These are phyloP conservation scores for Eupithecia vulgata DNA, from an alignment of 2,888 invertebrate genomes.

Conservation along the genomic window DNA sequence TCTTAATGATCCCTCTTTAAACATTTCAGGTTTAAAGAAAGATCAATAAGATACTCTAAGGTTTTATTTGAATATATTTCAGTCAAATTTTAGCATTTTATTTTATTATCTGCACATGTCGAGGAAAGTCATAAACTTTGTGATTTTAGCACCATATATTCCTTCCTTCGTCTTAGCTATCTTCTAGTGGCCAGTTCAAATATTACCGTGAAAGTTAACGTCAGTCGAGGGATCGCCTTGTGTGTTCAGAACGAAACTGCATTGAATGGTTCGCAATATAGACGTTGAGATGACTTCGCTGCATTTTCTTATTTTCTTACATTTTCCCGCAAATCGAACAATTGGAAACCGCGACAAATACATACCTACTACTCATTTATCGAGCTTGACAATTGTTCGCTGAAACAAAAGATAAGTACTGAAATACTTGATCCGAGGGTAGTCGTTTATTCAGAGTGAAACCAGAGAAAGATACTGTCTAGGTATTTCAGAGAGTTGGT, in stretches of 20 bases:
- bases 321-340: slow-evolving; percentile 22
- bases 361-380: not conserved
- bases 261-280: slow-evolving; percentile 30
- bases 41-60: too few relatives aligned
- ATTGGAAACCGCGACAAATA: not conserved
- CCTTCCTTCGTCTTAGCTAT: not conserved
- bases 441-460: not conserved
- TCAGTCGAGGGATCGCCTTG: slow-evolving; percentile 4
- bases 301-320: slow-evolving; percentile 25
- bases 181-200: not conserved
- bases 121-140: not conserved
- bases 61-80: not conserved
- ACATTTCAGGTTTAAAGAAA: too few relatives aligned
- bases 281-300: slow-evolving; percentile 30
- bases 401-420: slow-evolving; percentile 2
- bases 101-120: not conserved
- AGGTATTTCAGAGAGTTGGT: not conserved
- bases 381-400: slow-evolving; percentile 10
- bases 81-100: not conserved
- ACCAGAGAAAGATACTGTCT: not conserved
- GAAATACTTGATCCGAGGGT: not conserved
- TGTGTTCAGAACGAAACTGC: slow-evolving; percentile 18
- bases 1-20: too few relatives aligned
- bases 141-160: not conserved
- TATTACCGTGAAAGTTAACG: slow-evolving; percentile 1